Base-by-base conservation (phyloP, 2,888 invertebrate species). In the Acanthopleura granulata region DNA sequence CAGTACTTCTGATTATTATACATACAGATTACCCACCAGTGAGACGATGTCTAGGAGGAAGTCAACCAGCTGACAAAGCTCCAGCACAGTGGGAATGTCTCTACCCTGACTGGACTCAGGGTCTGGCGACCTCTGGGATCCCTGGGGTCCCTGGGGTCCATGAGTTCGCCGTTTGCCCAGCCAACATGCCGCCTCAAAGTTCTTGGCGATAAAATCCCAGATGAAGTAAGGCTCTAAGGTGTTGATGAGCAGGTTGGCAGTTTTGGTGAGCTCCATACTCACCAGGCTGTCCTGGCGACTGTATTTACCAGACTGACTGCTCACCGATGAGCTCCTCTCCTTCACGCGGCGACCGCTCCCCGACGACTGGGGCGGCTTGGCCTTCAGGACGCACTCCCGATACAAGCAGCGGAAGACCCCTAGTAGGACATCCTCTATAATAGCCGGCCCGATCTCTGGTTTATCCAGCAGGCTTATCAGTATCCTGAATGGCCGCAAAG, bases 381-480 rank as follows among this genome's bases (percentile, higher is more conserved):
- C 29, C 22, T 66, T 66, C 3, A 16, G 3, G 4, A 66, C 66
- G 72, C 83, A 87, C 76, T 87, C 89, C 75, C 79, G 78, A 78
- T 85, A 85, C 74, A 90, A 78, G 75, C 85, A 89, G 51, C 91
- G 93, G 89, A 96, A 95, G 74, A 96, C 94, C 87, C 96, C 86
- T 72, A 90, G 77, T n/a, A 90, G 78, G 9, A 90, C 85, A 77
- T 86, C 88, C 76, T 90, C 89, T 25, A 90, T 76, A 61, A 90
- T 88, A 49, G 85, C 85, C 16, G 89, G 86, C 12, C 96, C 96
- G 75, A 97, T 95, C 89, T 96, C 96, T 15, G 95, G 94, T 89
- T 96, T 95, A 89, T 97, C 97, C 77, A 97, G 92, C 71, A 97
- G 91, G 69, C 95, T 95, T 30, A 96, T 94, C 82, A 97, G 92